Evolutionary conservation across 2,797 vertebrate genomes (phyloP).

Genomic region (Neopelma chrysocephalum): DNA sequence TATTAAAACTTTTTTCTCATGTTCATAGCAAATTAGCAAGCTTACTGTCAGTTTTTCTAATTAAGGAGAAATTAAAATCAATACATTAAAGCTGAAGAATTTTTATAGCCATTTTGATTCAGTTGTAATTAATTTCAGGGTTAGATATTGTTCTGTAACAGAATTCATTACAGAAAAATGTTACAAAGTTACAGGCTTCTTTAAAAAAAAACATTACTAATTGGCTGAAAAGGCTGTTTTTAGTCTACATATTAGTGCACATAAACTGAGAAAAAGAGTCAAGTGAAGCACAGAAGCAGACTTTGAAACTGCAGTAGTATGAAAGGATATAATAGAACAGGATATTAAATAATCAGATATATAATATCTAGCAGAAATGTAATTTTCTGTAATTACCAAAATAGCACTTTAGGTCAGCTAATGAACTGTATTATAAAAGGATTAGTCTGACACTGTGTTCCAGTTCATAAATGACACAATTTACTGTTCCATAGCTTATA

Average conservation of each 20-base stretch:
- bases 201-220: neutral
- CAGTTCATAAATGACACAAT: neutral
- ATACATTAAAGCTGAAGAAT: neutral
- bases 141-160: neutral
- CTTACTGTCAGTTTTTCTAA: neutral
- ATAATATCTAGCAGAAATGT: neutral
- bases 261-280: neutral
- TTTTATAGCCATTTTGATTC: neutral
- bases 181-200: neutral
- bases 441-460: conserved; percentile 13
- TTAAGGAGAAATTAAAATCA: neutral
- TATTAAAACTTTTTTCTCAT: neutral
- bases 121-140: neutral
- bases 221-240: neutral
- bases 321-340: neutral
- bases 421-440: neutral
- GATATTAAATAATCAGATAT: conserved; percentile 29
- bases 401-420: neutral
- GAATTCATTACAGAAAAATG: neutral
- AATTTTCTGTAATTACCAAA: conserved; percentile 10
- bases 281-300: neutral
- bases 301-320: neutral
- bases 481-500: neutral
- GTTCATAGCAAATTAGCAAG: neutral
- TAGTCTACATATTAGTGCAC: neutral